Percentiles rank a stretch among this genome's conserved stretches.
Conservation (phyloP, 2,113 vertebrate genomes). For the Scomber japonicus region DNA sequence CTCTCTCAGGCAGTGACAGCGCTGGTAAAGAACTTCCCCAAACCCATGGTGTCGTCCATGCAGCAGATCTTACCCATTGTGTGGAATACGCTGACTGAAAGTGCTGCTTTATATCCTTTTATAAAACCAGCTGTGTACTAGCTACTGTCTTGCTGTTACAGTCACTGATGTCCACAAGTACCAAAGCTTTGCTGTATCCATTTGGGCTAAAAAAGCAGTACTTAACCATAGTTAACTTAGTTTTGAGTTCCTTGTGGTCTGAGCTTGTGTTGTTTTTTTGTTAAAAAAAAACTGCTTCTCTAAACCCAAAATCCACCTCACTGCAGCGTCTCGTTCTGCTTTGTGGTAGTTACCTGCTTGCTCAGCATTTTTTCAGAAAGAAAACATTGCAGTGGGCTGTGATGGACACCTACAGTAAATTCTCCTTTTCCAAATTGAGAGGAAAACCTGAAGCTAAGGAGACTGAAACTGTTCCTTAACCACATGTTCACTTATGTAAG, state of each 20-base stretch:
- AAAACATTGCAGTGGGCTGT: neutral
- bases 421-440: neutral
- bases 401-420: neutral
- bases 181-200: neutral
- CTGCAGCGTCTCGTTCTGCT: neutral
- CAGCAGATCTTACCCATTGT: conserved; percentile 98
- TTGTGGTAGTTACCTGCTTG: neutral
- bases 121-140: neutral
- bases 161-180: neutral
- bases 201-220: neutral
- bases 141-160: neutral
- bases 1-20: conserved; percentile 93
- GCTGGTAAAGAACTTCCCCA: conserved; percentile 98
- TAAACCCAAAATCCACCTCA: conserved; percentile 1
- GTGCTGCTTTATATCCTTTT: conserved; percentile 98
- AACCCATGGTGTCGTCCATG: conserved; percentile 98
- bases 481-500: conserved; percentile 92
- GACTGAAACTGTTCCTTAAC: conserved; percentile 81
- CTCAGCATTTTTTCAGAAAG: neutral
- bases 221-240: neutral
- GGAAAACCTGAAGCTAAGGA: neutral
- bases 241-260: neutral
- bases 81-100: conserved; percentile 98
- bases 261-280: neutral
- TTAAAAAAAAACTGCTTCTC: neutral